Percentiles rank a stretch among this genome's conserved stretches.
Evolutionary conservation across 2,113 vertebrate species (phyloP).

Genomic region (Scalopus aquaticus): DNA sequence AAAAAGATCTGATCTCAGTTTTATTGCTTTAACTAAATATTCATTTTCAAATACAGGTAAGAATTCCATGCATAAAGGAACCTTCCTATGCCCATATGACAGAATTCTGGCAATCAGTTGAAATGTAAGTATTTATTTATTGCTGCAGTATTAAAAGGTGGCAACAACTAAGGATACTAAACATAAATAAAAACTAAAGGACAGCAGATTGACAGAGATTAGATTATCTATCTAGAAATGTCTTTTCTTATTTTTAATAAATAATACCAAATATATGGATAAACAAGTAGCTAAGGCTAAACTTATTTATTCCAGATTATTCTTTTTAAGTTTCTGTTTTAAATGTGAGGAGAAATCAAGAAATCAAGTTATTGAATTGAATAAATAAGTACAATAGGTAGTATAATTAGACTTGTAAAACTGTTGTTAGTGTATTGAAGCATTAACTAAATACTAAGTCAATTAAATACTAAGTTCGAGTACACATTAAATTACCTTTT

Average conservation of each 20-base stretch:
- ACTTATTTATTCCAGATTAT: not conserved
- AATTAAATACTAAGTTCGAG: no score
- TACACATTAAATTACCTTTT: conserved; percentile 12
- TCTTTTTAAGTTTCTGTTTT: not conserved
- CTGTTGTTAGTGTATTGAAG: not conserved
- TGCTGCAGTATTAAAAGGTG: not conserved
- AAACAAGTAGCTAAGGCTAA: not conserved
- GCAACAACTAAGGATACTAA: not conserved
- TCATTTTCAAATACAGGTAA: not conserved
- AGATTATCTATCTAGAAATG: not conserved
- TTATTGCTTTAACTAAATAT: not conserved
- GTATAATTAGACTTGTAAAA: not conserved
- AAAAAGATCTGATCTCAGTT: not conserved
- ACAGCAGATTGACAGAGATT: not conserved
- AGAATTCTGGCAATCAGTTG: not conserved
- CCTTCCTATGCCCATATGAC: not conserved
- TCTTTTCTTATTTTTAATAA: not conserved
- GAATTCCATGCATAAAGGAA: not conserved
- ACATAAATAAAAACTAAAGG: conserved; percentile 15
- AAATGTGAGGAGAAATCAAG: conserved; percentile 12
- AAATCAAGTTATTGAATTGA: not conserved
- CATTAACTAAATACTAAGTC: no score
- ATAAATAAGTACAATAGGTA: not conserved
- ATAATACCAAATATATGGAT: not conserved
- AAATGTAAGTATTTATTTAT: conserved; percentile 28